Percentiles rank a stretch among this genome's conserved stretches.
Conservation (phyloP, 2,888 invertebrate genomes). For the Perizoma affinitatum region DNA sequence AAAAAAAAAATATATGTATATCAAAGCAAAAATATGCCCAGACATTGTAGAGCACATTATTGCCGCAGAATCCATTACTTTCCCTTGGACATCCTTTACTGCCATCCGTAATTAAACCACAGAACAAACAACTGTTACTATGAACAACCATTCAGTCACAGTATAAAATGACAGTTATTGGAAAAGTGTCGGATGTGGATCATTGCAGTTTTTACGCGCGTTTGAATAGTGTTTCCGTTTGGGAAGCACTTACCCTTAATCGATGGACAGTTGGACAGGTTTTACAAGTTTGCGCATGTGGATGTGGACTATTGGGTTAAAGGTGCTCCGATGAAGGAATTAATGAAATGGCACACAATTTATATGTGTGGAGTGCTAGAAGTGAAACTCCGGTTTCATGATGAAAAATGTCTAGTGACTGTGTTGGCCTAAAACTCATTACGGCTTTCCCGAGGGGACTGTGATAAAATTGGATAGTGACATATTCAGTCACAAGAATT, state of each 20-base stretch:
- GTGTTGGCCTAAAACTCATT: too few species aligned
- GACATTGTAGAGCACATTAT: conserved; percentile 1
- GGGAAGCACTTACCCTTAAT: conserved; percentile 56
- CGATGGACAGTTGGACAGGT: conserved; percentile 47
- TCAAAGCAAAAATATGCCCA: neutral
- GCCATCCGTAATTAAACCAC: conserved; percentile 15
- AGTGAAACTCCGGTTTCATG: too few species aligned
- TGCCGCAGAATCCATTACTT: conserved; percentile 20
- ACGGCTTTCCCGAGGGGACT: too few species aligned
- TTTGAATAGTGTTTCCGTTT: conserved; percentile 31
- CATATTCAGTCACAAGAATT: too few species aligned
- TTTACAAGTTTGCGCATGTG: conserved; percentile 50
- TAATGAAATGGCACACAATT: too few species aligned
- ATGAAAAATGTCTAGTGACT: too few species aligned
- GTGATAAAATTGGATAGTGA: too few species aligned
- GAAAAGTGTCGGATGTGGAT: conserved; percentile 23
- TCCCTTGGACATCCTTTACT: conserved; percentile 21
- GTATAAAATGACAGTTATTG: neutral
- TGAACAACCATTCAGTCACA: neutral
- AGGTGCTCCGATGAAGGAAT: conserved; percentile 10
- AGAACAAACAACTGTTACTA: conserved; percentile 2
- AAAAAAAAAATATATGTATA: too few species aligned
- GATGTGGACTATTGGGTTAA: conserved; percentile 62
- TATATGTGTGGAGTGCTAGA: too few species aligned
- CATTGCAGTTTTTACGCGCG: conserved; percentile 26